phyloP scores from a whole-genome alignment of 2,113 vertebrate genomes.

The Casuarius casuarius region DNA sequence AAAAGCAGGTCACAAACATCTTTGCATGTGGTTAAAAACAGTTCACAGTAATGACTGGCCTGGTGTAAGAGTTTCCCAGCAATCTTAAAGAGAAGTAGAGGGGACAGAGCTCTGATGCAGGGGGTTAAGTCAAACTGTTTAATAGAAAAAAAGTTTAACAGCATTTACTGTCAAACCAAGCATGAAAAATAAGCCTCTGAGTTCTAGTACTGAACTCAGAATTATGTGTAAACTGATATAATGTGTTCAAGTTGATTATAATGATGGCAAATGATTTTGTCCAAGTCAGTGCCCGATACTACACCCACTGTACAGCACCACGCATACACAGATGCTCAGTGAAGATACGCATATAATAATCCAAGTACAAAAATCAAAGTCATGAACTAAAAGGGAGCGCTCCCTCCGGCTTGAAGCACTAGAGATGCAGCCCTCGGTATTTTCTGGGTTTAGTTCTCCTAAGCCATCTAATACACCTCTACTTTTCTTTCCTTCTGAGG shows the following conservation, averaged over 20 bases:
- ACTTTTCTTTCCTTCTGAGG: no score
- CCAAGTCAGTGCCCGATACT: neutral
- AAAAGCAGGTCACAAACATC: neutral
- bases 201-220: neutral
- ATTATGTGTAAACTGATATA: neutral
- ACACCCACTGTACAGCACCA: no score
- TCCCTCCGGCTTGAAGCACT: neutral
- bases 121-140: neutral
- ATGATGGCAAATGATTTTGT: neutral
- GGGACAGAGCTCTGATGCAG: neutral
- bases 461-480: neutral
- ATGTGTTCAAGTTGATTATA: neutral
- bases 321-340: accelerated
- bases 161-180: neutral
- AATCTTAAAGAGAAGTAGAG: neutral
- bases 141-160: neutral
- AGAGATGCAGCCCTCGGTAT: neutral
- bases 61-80: neutral
- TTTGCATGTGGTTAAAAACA: neutral
- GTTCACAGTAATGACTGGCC: neutral
- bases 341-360: neutral
- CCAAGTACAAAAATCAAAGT: neutral
- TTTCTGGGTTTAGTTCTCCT: neutral
- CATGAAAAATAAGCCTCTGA: neutral
- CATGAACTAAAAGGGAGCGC: neutral